Conservation (phyloP, 2,888 invertebrate genomes). For the Amphipoea oculea region DNA sequence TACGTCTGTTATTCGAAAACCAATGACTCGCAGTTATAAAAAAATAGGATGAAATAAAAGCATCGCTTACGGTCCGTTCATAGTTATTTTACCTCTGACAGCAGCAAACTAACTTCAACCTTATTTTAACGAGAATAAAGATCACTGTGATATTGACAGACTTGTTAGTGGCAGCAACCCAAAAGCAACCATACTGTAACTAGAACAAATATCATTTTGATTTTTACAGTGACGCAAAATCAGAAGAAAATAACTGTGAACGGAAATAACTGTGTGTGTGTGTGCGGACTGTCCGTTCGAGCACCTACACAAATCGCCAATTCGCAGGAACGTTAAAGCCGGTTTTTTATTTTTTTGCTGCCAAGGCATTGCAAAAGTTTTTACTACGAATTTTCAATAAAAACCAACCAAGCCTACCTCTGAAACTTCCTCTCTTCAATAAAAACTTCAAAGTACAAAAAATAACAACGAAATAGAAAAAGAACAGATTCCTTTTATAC, state of each 20-base stretch:
- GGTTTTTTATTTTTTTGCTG: neutral
- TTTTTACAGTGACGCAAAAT: neutral
- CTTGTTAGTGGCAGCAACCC: neutral
- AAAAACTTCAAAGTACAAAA: neutral
- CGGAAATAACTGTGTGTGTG: too few relatives aligned
- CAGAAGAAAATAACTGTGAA: neutral
- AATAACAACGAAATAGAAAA: slow-evolving; percentile 11
- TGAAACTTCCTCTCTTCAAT: neutral
- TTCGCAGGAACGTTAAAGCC: neutral
- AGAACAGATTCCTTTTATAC: slow-evolving; percentile 18
- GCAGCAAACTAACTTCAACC: too few relatives aligned
- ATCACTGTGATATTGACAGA: neutral
- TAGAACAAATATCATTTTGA: neutral
- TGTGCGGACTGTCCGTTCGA: too few relatives aligned
- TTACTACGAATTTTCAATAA: neutral
- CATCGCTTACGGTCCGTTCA: neutral
- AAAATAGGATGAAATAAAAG: neutral
- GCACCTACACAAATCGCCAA: neutral
- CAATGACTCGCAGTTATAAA: neutral
- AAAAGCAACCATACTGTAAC: neutral
- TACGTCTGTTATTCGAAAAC: neutral
- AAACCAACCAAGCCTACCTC: neutral
- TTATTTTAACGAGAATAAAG: neutral
- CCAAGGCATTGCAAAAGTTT: neutral
- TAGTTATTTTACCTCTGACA: neutral